Conservation (phyloP, 2,888 invertebrate species). For the Brassicogethes aeneus region DNA sequence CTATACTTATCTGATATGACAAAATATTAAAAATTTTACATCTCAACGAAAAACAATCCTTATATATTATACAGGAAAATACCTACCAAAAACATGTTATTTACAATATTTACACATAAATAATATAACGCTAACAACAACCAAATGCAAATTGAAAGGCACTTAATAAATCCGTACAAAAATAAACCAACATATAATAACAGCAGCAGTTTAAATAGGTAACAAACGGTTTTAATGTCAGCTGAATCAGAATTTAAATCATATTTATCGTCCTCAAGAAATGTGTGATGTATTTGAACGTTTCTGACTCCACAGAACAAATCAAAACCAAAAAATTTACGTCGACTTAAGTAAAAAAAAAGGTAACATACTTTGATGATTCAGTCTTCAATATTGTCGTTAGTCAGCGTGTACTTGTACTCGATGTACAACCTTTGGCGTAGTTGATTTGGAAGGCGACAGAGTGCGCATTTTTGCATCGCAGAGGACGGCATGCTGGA, state of each 20-base stretch:
- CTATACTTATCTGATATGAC: not conserved
- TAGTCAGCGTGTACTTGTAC: too few species aligned
- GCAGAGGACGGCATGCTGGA: slow-evolving; percentile 46
- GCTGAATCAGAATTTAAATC: too few species aligned
- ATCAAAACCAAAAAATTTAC: slow-evolving; percentile 30
- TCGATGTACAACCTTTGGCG: slow-evolving; percentile 19
- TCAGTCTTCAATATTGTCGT: too few species aligned
- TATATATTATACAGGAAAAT: not conserved
- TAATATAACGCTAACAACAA: not conserved
- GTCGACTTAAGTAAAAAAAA: too few species aligned
- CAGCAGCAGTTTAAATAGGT: not conserved
- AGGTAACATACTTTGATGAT: too few species aligned
- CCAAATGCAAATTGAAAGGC: not conserved
- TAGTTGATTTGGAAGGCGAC: too few species aligned
- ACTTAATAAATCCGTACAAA: not conserved
- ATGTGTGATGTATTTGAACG: too few species aligned
- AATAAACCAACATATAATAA: not conserved
- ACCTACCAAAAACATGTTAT: not conserved
- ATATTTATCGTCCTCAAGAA: too few species aligned
- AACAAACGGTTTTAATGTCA: too few species aligned
- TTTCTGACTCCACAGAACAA: too few species aligned
- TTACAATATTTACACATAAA: not conserved
- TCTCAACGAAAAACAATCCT: not conserved
- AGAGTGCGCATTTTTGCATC: slow-evolving; percentile 73
- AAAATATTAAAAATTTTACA: not conserved